Base-by-base conservation (phyloP, 2,797 vertebrate species). In the Hydrolagus colliei region DNA sequence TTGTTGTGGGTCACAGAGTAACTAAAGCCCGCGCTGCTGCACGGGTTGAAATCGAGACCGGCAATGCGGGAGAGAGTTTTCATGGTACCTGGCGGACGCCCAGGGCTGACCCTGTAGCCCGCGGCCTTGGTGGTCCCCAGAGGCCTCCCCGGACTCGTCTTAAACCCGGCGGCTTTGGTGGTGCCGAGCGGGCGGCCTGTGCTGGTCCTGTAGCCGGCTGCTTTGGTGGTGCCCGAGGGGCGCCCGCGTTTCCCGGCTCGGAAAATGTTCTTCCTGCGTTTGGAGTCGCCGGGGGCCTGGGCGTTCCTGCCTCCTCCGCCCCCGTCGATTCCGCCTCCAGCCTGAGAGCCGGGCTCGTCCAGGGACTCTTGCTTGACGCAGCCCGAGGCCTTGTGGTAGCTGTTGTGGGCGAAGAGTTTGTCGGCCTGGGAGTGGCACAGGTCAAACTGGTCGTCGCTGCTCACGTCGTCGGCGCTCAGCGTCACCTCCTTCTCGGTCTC, bases 61-160 rank as follows among this genome's bases (percentile, higher is more conserved):
- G 95, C 95, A 94, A 97, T 95, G 85, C 96, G 96, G 85, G 97
- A 97, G 20, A 97, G 95, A 90, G 97, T 96, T 94, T 98, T 99
- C 93, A 99, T 97, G 94, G 97, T 99, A 91, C 98, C 98, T 35
- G 97, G 98, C 89, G 98, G 98, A 88, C 98, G 95, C 20, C 98
- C 98, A 0, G 98, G 97, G 91, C 98, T 99, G 90, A 98, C 97
- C 94, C 98, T 98, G 92, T 98, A 99, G 87, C 98, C 98, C 0
- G 97, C 97, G 5, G 98, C 98, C 92, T 97, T 96, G 91, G 98
- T 99, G 22, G 97, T 99, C 73, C 98, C 98, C 87, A 98, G 92
- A 77, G 98, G 97, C 93, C 98, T 93, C 85, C 98, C 98, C 16
- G 98, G 97, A 94, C 98, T 99, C 87, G 97, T 99, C 93, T 98